phyloP scores from a whole-genome alignment of 2,888 invertebrate genomes.

The Heteromyza rotundicornis region DNA sequence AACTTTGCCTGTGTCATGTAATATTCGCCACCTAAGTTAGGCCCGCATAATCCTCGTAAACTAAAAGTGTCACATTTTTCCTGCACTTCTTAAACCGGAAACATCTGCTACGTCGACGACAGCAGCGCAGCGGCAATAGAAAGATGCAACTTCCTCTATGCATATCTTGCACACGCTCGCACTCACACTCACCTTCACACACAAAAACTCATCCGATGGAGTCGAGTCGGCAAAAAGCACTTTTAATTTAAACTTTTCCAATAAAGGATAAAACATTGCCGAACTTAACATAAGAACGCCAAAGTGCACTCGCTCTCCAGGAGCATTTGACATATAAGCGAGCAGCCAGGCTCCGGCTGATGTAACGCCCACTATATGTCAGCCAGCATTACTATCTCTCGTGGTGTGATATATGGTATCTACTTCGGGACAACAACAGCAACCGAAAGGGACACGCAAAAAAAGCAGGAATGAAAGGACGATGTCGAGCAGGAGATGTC shows the following conservation, averaged over 20 bases:
- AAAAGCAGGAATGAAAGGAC: background rate
- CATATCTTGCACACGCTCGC: too few species aligned
- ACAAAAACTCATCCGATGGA: constrained; percentile 6
- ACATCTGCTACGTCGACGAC: too few species aligned
- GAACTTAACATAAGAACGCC: constrained; percentile 30
- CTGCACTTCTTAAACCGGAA: too few species aligned
- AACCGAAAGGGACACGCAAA: background rate
- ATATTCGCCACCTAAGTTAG: too few species aligned
- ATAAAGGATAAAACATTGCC: constrained; percentile 36
- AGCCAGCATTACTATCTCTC: constrained; percentile 7
- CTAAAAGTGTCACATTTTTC: too few species aligned
- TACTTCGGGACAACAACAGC: background rate
- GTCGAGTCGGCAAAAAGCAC: constrained; percentile 24
- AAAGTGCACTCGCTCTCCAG: background rate
- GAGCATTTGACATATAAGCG: constrained; percentile 8
- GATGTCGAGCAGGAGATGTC: background rate
- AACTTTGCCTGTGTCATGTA: too few species aligned
- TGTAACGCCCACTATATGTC: background rate
- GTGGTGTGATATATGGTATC: constrained; percentile 10
- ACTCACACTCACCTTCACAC: constrained; percentile 8
- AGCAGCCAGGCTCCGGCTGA: background rate
- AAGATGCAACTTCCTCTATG: too few species aligned
- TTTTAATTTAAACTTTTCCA: constrained; percentile 39
- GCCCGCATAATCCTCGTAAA: too few species aligned
- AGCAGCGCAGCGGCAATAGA: background rate